phyloP scores from a whole-genome alignment of 2,888 invertebrate species.

The Gasteruption jaculator region DNA sequence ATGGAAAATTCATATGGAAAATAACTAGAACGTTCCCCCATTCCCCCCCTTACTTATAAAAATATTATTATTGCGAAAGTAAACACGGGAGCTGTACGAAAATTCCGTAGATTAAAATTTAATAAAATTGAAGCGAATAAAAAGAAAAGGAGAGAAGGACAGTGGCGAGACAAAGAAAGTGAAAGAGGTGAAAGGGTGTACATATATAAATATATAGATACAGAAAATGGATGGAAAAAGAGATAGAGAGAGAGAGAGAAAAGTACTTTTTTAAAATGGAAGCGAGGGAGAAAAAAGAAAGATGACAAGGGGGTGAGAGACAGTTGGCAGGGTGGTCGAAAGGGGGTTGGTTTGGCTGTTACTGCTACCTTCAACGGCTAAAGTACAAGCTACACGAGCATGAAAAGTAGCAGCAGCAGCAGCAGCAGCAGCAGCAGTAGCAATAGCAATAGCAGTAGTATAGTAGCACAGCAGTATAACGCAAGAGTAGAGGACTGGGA shows the following conservation, averaged over 20 bases:
- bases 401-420: conserved; percentile 17
- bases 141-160: conserved; percentile 3
- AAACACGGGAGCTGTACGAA: too few relatives aligned
- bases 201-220: too few relatives aligned
- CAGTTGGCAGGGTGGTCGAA: conserved; percentile 5
- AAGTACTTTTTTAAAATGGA: conserved; percentile 25
- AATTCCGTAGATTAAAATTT: conserved; percentile 29
- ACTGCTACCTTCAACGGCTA: too few relatives aligned
- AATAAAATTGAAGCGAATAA: conserved; percentile 24
- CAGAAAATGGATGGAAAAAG: conserved; percentile 16
- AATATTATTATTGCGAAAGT: too few relatives aligned
- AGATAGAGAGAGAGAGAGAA: conserved; percentile 20
- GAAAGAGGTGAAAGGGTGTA: conserved; percentile 7
- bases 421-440: conserved; percentile 21
- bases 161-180: conserved; percentile 15
- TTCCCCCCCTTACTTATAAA: too few relatives aligned
- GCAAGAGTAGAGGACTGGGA: conserved; percentile 33
- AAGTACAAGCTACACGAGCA: conserved; percentile 36
- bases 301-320: conserved; percentile 6
- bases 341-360: conserved; percentile 9
- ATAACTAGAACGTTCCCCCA: neutral
- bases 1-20: conserved; percentile 2
- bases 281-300: conserved; percentile 7
- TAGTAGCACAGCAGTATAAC: conserved; percentile 21
- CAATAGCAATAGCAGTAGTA: conserved; percentile 20